phyloP scores from a whole-genome alignment of 1,140 invertebrate species.

The Parasteatoda tepidariorum region DNA sequence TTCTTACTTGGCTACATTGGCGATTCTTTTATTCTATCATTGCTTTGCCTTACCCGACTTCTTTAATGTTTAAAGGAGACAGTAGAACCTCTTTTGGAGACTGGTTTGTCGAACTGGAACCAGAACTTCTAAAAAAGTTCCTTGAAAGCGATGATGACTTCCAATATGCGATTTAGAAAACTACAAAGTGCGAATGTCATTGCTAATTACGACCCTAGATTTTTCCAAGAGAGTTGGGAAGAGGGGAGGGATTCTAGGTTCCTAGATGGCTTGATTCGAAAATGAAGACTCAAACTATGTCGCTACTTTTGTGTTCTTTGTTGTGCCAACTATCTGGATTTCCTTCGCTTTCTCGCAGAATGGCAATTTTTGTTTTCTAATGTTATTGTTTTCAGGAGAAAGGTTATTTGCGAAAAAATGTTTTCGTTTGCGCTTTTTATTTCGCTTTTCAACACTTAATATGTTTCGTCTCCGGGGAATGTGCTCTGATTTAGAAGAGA shows the following conservation, averaged over 20 bases:
- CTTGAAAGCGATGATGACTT: constrained; percentile 17
- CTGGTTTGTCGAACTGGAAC: background rate
- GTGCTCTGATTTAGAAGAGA: background rate
- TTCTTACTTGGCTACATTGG: background rate
- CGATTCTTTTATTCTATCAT: background rate
- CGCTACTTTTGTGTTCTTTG: background rate
- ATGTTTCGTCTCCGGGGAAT: background rate
- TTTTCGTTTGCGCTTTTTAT: background rate
- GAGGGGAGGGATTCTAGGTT: background rate
- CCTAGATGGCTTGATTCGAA: constrained; percentile 10
- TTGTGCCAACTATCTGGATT: background rate
- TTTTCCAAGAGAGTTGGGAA: background rate
- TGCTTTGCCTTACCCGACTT: background rate
- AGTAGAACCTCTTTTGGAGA: background rate
- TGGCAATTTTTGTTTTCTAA: constrained; percentile 10
- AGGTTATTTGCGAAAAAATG: constrained; percentile 9
- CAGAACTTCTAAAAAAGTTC: constrained; percentile 1
- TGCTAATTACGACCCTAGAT: constrained; percentile 6
- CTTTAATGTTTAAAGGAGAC: constrained; percentile 9
- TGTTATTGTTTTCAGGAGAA: constrained; percentile 24
- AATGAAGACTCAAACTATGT: constrained; percentile 5
- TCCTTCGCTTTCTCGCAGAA: background rate
- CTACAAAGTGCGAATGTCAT: constrained; percentile 20
- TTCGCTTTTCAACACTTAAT: background rate
- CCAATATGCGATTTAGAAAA: constrained; percentile 12